phyloP scores from a whole-genome alignment of 2,113 vertebrate species.

The Cacatua alba region DNA sequence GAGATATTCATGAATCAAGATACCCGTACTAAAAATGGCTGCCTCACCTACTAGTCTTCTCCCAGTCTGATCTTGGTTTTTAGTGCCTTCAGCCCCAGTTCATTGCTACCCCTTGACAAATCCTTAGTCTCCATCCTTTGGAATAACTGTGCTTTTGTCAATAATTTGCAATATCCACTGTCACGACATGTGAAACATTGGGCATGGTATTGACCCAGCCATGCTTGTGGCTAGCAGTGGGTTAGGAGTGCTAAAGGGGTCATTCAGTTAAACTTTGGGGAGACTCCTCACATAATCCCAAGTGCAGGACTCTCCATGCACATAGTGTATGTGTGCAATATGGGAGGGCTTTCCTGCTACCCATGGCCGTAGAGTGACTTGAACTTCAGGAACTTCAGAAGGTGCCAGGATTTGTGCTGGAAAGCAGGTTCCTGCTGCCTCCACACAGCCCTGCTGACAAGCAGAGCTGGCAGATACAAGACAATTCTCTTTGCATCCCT shows the following conservation, averaged over 20 bases:
- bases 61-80: background rate
- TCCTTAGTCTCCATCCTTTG: background rate
- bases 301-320: background rate
- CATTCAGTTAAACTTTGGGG: background rate
- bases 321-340: accelerated
- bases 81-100: background rate
- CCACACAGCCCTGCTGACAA: background rate
- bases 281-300: background rate
- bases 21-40: background rate
- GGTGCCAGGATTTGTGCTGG: background rate
- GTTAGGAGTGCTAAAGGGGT: background rate
- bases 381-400: background rate
- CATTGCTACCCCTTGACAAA: background rate
- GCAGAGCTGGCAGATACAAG: background rate
- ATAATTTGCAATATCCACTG: background rate
- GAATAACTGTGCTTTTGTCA: background rate
- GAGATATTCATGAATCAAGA: background rate
- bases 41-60: background rate
- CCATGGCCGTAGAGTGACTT: background rate
- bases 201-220: background rate
- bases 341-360: background rate
- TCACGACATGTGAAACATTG: background rate
- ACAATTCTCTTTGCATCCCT: background rate
- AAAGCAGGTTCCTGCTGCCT: background rate
- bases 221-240: background rate